phyloP scores from a whole-genome alignment of 1,140 invertebrate species.

The Lasioglossum albipes region DNA sequence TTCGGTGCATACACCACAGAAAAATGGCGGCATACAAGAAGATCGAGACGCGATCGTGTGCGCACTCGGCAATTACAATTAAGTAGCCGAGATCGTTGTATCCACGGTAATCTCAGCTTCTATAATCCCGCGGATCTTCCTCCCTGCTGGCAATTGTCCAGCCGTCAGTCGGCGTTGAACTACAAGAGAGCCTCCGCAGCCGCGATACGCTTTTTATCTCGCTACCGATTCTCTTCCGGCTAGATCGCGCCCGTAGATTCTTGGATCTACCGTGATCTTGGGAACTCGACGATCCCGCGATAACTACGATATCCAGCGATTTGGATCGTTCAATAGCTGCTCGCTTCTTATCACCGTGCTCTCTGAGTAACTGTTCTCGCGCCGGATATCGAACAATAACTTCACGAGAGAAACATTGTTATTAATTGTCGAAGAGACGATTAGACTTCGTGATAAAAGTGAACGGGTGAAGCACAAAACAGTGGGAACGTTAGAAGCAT shows the following conservation, averaged over 20 bases:
- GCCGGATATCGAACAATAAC: neutral
- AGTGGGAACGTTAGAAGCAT: too few species aligned
- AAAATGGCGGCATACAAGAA: constrained; percentile 14
- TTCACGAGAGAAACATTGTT: neutral
- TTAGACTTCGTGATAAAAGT: too few species aligned
- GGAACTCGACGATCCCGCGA: constrained; percentile 29
- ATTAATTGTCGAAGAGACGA: too few species aligned
- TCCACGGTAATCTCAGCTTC: constrained; percentile 67
- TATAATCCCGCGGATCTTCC: constrained; percentile 54
- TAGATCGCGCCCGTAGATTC: constrained; percentile 51
- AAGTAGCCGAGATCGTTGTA: constrained; percentile 57
- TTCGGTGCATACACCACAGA: neutral
- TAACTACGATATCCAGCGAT: constrained; percentile 36
- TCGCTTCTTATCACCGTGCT: neutral
- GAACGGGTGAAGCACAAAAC: too few species aligned
- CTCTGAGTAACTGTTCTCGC: constrained; percentile 18
- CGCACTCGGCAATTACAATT: constrained; percentile 60
- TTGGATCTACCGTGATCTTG: constrained; percentile 40
- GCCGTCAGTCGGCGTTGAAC: constrained; percentile 60
- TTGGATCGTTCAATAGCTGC: constrained; percentile 29
- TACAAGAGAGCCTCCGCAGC: constrained; percentile 51
- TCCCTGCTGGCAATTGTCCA: constrained; percentile 64
- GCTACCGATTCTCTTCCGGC: constrained; percentile 47
- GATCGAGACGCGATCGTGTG: neutral
- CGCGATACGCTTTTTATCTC: constrained; percentile 52